Evolutionary conservation across 1,140 invertebrate genomes (phyloP).

Genomic region (Asbolus verrucosus): DNA sequence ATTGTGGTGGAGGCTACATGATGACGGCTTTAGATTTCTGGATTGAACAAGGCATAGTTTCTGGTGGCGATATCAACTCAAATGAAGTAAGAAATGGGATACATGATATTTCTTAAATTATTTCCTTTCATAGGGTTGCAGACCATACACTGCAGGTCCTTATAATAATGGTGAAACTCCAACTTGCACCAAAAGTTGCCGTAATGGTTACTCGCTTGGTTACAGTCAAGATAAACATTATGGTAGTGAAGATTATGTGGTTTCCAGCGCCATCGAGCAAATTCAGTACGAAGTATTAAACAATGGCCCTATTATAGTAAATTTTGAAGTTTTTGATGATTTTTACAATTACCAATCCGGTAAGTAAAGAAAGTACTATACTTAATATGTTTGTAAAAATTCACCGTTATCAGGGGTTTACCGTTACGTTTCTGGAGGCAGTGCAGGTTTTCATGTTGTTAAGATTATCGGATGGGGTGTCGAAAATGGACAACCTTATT

Average conservation of each 20-base stretch:
- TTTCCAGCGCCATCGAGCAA: conserved; percentile 62
- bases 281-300: conserved; percentile 87
- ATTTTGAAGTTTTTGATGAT: conserved; percentile 90
- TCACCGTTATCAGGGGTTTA: conserved; percentile 77
- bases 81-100: conserved; percentile 69
- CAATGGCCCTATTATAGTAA: conserved; percentile 92
- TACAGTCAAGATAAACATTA: conserved; percentile 15
- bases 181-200: conserved; percentile 70
- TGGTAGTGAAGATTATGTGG: conserved; percentile 49
- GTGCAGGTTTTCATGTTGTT: conserved; percentile 88
- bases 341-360: conserved; percentile 87
- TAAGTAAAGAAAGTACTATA: conserved; percentile 55
- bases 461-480: conserved; percentile 90
- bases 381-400: not conserved
- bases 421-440: conserved; percentile 79
- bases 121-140: too few species aligned
- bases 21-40: conserved; percentile 73
- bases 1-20: conserved; percentile 84
- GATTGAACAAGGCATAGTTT: conserved; percentile 81
- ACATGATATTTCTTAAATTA: not conserved
- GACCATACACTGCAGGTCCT: conserved; percentile 77
- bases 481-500: conserved; percentile 84
- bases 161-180: conserved; percentile 83
- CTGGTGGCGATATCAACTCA: conserved; percentile 82
- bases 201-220: conserved; percentile 49